Base-by-base conservation (phyloP, 2,113 vertebrate genomes). In the Tiliqua scincoides region DNA sequence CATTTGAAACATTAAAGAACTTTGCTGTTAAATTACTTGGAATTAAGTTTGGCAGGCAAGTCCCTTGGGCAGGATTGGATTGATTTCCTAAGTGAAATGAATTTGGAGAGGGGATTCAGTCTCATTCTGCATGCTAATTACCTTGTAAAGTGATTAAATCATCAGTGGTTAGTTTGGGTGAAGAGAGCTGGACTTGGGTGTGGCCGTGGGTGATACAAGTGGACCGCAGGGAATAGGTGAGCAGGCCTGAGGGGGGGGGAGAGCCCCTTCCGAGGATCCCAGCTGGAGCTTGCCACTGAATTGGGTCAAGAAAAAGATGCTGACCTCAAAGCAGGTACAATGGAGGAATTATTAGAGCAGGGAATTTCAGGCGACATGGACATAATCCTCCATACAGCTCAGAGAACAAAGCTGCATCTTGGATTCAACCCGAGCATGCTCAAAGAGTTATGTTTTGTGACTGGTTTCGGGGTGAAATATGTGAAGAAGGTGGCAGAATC, bases 291-390 rank as follows among this genome's bases (percentile, higher is more conserved):
- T 82, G n/a, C 89, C 92, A 71, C 89, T 87, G 91, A 89, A 88
- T 93, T 89, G 90, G 92, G 91, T 88, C 88, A 57, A 84, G 93
- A 94, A 89, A 93, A 86, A 68, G 40, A 32, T 27, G 6, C 25
- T 15, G 30, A 68, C 65, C 30, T 12, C 1, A 14, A 35, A 8
- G 87, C 89, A n/a, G 61, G 79, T 59, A 6, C 27, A 88, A 91
- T 0, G 3, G 91, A 87, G 91, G 91, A 95, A 92, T 95, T 95
- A 94, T 94, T 94, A 93, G 93, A 95, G 93, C 93, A 94, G 93
- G 92, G 94, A 95, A 94, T 95, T 93, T 94, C 94, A 94, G 92
- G 93, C 92, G 93, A 93, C 93, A 94, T 94, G 93, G 93, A 94
- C 94, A 94, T 93, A 93, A 95, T 95, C 89, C 91, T 91, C 84